A percentile compares a stretch with the other conserved stretches of the same genome.
Conservation (phyloP, 2,113 vertebrate genomes). For the Perccottus glenii region DNA sequence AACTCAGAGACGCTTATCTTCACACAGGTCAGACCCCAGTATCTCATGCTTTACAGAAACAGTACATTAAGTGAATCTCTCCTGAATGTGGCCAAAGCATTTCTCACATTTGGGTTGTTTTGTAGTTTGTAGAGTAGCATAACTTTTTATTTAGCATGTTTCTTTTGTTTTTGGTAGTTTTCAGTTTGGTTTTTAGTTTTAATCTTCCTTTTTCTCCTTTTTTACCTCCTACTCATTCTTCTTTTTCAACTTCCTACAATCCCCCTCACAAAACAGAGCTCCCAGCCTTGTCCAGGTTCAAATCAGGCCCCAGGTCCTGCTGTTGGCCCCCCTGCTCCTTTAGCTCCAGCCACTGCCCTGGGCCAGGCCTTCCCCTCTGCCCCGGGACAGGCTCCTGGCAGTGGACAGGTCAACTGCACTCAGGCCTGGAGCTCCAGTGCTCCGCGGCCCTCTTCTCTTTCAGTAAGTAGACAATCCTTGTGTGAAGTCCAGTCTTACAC, state of each 20-base stretch:
- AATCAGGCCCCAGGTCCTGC: constrained; percentile 64
- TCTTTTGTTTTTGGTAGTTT: constrained; percentile 10
- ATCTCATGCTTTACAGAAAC: too few relatives aligned
- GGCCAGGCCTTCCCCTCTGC: constrained; percentile 48
- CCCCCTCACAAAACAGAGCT: constrained; percentile 50
- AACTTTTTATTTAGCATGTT: background rate
- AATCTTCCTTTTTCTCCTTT: constrained; percentile 35
- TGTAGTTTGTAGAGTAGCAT: constrained; percentile 1
- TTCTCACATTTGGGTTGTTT: too few relatives aligned
- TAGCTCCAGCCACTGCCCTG: constrained; percentile 53
- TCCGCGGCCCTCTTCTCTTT: constrained; percentile 79
- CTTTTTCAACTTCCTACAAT: constrained; percentile 41
- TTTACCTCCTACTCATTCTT: constrained; percentile 29
- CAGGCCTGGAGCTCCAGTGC: constrained; percentile 81
- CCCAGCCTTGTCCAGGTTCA: constrained; percentile 79
- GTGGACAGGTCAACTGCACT: constrained; percentile 77
- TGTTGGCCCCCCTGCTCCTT: constrained; percentile 40
- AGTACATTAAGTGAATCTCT: too few relatives aligned
- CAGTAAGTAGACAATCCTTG: constrained; percentile 81
- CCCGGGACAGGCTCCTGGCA: constrained; percentile 71
- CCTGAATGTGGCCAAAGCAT: constrained; percentile 3
- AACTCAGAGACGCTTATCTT: constrained; percentile 96
- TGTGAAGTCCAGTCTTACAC: constrained; percentile 44
- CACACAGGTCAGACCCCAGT: constrained; percentile 86
- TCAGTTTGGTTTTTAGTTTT: constrained; percentile 49